phyloP scores from a whole-genome alignment of 1,140 invertebrate species.

The Cataglyphis hispanica region DNA sequence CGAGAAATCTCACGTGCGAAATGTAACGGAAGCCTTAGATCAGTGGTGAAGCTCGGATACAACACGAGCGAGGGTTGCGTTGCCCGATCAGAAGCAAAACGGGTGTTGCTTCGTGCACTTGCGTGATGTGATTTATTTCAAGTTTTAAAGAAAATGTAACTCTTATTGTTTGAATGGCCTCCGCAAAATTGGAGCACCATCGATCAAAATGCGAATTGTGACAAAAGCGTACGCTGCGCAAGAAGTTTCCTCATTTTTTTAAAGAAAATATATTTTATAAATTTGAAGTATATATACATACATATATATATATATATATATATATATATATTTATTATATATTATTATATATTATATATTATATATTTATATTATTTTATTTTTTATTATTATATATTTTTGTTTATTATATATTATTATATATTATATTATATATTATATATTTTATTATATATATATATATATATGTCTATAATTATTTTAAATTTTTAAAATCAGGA shows the following conservation, averaged over 20 bases:
- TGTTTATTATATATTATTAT: no score
- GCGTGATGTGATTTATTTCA: conserved; percentile 3
- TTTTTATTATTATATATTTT: no score
- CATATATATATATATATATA: neutral
- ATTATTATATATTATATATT: no score
- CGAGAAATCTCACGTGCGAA: conserved; percentile 20
- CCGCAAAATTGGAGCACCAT: conserved; percentile 1
- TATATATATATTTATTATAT: no score
- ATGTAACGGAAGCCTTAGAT: conserved; percentile 77
- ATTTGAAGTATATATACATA: neutral
- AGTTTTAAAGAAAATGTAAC: conserved; percentile 19
- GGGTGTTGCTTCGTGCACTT: conserved; percentile 15
- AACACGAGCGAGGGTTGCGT: conserved; percentile 54
- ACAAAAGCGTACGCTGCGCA: conserved; percentile 1
- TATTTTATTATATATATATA: no score
- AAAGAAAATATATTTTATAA: conserved; percentile 2
- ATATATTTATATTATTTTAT: no score
- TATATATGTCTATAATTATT: neutral
- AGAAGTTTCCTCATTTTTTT: neutral
- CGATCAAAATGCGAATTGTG: neutral
- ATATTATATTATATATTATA: no score
- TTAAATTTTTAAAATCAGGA: neutral
- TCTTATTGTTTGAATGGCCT: neutral
- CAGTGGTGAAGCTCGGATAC: conserved; percentile 70
- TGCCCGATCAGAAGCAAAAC: conserved; percentile 33